These are phyloP conservation scores for Dugesia japonica DNA, from an alignment of 2,888 invertebrate species.

Conservation along the genomic window DNA sequence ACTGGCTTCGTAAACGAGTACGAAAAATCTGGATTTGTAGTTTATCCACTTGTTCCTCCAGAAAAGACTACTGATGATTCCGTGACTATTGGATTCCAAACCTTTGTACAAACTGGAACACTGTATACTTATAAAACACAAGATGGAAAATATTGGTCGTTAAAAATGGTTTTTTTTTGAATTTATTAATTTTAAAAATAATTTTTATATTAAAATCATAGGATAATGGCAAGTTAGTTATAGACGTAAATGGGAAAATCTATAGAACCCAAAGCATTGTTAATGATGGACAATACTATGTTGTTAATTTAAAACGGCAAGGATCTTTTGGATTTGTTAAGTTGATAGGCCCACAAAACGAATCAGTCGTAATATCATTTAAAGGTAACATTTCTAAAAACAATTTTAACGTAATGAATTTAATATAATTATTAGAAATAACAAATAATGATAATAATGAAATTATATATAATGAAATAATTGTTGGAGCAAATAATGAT, in stretches of 20 bases:
- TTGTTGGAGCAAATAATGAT: conserved; percentile 23
- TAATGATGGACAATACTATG: conserved; percentile 13
- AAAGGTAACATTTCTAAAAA: background rate
- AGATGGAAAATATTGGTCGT: conserved; percentile 23
- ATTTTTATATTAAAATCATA: background rate
- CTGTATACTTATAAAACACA: background rate
- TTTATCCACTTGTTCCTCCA: background rate
- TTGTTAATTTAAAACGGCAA: background rate
- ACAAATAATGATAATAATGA: background rate
- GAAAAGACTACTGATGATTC: background rate
- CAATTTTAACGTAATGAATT: background rate
- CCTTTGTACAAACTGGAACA: conserved; percentile 21
- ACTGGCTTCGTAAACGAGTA: background rate
- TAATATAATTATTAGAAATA: background rate
- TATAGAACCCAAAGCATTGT: background rate
- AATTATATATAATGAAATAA: conserved; percentile 1
- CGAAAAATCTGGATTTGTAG: background rate
- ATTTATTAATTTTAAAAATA: background rate
- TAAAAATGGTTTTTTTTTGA: conserved; percentile 12
- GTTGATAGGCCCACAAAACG: background rate
- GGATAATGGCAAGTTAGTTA: background rate
- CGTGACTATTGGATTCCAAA: conserved; percentile 23
- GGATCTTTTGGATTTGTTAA: background rate
- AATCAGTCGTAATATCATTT: background rate
- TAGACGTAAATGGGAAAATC: background rate